Conservation (phyloP, 1,140 invertebrate genomes). For the Plectrocnemia conspersa region DNA sequence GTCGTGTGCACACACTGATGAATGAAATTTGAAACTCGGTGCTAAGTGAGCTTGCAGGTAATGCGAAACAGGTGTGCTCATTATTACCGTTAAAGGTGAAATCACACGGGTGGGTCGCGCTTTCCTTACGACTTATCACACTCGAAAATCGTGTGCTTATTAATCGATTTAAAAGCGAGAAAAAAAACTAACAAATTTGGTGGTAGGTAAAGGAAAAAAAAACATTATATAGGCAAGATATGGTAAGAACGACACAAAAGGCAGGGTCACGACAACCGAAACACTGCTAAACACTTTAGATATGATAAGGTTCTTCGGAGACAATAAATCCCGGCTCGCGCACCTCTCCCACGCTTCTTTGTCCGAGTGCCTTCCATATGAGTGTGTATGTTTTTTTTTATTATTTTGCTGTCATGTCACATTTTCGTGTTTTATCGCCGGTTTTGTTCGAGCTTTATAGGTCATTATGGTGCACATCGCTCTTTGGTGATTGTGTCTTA, state of each 20-base stretch:
- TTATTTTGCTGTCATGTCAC: conserved; percentile 15
- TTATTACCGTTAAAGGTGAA: too few relatives aligned
- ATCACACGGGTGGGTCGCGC: too few relatives aligned
- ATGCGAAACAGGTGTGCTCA: too few relatives aligned
- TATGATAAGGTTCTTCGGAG: conserved; percentile 17
- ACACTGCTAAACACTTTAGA: conserved; percentile 22
- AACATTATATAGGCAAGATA: conserved; percentile 6
- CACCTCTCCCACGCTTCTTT: conserved; percentile 28
- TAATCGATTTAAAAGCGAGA: conserved; percentile 11
- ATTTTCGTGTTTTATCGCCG: conserved; percentile 28
- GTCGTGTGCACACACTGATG: too few relatives aligned
- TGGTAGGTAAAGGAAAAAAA: not conserved
- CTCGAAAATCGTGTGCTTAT: too few relatives aligned
- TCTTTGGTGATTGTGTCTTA: too few relatives aligned
- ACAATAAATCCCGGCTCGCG: conserved; percentile 25
- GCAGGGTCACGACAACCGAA: conserved; percentile 10
- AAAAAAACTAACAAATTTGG: conserved; percentile 4
- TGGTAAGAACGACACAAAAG: too few relatives aligned
- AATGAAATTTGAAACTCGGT: too few relatives aligned
- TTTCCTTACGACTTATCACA: too few relatives aligned
- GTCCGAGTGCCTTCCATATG: conserved; percentile 6
- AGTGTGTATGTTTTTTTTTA: not conserved
- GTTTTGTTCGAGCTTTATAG: conserved; percentile 31
- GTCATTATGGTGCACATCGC: too few relatives aligned
- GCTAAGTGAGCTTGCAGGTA: too few relatives aligned